Conservation (phyloP, 1,140 invertebrate species). For the Steinernema khuongi region DNA sequence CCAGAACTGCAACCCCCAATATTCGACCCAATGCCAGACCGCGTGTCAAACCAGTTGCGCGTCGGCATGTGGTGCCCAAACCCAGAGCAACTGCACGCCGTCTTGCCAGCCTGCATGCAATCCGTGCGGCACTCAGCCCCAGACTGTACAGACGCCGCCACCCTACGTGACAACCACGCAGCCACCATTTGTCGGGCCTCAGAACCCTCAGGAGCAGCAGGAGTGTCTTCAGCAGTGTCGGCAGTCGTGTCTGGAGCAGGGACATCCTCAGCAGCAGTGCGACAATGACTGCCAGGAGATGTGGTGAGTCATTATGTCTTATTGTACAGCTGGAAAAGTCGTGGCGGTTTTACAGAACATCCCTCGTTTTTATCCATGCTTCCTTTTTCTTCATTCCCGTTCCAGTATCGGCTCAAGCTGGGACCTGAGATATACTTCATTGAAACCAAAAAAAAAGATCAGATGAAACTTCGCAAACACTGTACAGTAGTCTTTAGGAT, state of each 20-base stretch:
- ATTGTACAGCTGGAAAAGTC: too few species aligned
- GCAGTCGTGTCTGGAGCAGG: neutral
- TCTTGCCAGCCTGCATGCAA: neutral
- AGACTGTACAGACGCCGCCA: neutral
- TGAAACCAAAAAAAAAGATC: too few species aligned
- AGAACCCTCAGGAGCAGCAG: slow-evolving; percentile 8
- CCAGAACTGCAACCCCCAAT: neutral
- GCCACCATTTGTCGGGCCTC: neutral
- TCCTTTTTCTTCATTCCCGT: too few species aligned
- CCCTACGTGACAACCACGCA: neutral
- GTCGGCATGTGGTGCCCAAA: too few species aligned
- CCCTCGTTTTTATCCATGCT: too few species aligned
- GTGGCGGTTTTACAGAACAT: too few species aligned
- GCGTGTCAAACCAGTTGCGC: too few species aligned
- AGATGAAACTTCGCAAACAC: too few species aligned
- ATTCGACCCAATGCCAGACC: too few species aligned
- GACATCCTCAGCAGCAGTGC: neutral
- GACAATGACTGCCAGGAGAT: neutral
- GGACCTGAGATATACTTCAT: too few species aligned
- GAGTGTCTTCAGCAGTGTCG: neutral
- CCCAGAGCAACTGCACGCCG: neutral
- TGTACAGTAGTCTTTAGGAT: too few species aligned
- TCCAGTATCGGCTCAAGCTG: too few species aligned
- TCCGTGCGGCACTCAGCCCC: neutral
- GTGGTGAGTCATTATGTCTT: neutral